phyloP scores from a whole-genome alignment of 2,888 invertebrate species.

The Cetonia aurata region DNA sequence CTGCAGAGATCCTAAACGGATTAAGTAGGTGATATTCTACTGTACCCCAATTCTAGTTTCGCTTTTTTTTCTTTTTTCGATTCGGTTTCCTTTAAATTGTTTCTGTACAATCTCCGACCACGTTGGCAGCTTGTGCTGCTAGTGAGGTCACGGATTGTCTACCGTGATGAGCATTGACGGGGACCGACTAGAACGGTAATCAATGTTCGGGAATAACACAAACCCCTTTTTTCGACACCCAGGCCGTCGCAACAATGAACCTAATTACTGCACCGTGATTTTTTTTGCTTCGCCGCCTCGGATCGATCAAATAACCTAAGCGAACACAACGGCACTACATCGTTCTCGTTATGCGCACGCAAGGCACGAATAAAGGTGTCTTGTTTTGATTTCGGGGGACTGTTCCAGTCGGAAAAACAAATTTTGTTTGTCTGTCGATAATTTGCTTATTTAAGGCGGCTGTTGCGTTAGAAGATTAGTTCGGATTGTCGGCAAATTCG shows the following conservation, averaged over 20 bases:
- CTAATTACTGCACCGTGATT: slow-evolving; percentile 32
- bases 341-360: background rate
- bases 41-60: slow-evolving; percentile 4
- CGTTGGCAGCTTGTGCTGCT: background rate
- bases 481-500: too few relatives aligned
- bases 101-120: too few relatives aligned
- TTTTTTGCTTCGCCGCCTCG: slow-evolving; percentile 10
- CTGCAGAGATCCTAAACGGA: slow-evolving; percentile 28
- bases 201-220: slow-evolving; percentile 21
- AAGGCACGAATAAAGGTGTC: slow-evolving; percentile 18
- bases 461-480: too few relatives aligned
- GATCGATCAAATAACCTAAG: slow-evolving; percentile 28
- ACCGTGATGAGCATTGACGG: background rate
- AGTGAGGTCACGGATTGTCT: background rate
- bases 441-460: background rate
- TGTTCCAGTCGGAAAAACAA: slow-evolving; percentile 2
- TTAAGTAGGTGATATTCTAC: slow-evolving; percentile 18
- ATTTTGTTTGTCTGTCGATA: slow-evolving; percentile 8
- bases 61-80: slow-evolving; percentile 1
- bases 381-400: slow-evolving; percentile 26
- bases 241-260: slow-evolving; percentile 26
- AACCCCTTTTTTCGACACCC: slow-evolving; percentile 28
- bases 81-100: slow-evolving; percentile 20
- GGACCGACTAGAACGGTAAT: background rate
- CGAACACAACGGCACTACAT: background rate